Evolutionary conservation across 2,888 invertebrate species (phyloP).

Genomic region (Eurytoma californica): DNA sequence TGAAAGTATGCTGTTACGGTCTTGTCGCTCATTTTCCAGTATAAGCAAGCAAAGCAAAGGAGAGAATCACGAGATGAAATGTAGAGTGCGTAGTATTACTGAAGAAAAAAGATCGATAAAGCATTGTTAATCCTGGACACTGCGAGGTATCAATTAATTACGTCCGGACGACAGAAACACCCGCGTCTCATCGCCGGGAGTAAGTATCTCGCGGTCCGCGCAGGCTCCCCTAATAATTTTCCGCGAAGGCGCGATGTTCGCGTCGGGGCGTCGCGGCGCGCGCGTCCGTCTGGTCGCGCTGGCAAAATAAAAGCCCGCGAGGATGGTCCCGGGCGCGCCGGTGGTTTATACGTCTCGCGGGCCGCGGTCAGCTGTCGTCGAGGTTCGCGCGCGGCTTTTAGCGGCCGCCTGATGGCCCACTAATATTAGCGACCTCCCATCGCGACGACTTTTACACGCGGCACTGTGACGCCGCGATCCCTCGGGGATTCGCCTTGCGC

Average conservation of each 20-base stretch:
- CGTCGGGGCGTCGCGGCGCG: slow-evolving; percentile 71
- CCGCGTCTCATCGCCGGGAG: too few species aligned
- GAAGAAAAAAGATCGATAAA: too few species aligned
- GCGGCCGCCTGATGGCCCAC: slow-evolving; percentile 49
- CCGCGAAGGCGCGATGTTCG: slow-evolving; percentile 67
- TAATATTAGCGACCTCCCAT: slow-evolving; percentile 56
- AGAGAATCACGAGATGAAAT: too few species aligned
- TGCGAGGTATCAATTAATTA: too few species aligned
- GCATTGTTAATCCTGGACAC: too few species aligned
- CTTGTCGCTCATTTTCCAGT: too few species aligned
- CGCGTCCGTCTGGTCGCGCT: slow-evolving; percentile 60
- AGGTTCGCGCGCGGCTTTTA: slow-evolving; percentile 51
- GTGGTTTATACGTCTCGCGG: slow-evolving; percentile 58
- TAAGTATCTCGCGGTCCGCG: background rate
- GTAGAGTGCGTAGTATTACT: too few species aligned
- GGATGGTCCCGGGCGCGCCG: slow-evolving; percentile 44
- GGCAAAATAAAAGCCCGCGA: slow-evolving; percentile 65
- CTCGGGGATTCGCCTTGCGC: background rate
- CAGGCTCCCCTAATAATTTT: slow-evolving; percentile 68
- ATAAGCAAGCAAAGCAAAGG: too few species aligned
- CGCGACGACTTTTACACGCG: slow-evolving; percentile 4
- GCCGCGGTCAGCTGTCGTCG: slow-evolving; percentile 65
- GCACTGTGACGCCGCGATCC: background rate
- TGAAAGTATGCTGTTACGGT: too few species aligned
- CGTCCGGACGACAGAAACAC: too few species aligned